Conservation (phyloP, 2,797 vertebrate species). For the Falco naumanni region DNA sequence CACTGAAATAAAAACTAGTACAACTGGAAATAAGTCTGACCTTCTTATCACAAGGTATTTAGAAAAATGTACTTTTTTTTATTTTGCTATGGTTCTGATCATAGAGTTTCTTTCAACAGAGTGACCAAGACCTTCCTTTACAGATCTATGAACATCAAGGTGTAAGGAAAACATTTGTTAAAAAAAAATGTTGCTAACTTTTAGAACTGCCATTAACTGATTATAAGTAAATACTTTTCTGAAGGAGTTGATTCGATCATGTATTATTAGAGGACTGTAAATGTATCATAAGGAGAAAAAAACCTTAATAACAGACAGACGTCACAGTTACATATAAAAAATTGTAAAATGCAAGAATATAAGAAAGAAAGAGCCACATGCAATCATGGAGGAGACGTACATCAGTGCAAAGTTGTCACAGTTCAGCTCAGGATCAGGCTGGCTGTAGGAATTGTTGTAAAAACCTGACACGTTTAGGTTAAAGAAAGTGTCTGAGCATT, state of each 20-base stretch:
- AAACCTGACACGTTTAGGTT: constrained; percentile 47
- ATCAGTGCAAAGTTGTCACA: constrained; percentile 43
- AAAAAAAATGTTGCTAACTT: neutral
- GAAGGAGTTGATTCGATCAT: neutral
- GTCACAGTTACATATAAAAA: constrained; percentile 32
- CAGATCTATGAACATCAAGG: neutral
- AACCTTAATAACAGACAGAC: neutral
- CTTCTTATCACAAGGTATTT: neutral
- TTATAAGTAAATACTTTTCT: neutral
- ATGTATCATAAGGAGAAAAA: neutral
- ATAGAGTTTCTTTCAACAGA: neutral
- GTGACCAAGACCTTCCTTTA: neutral
- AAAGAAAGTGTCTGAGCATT: constrained; percentile 36
- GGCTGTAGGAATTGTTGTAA: constrained; percentile 43
- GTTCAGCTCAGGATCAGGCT: constrained; percentile 62
- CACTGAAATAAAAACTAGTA: neutral
- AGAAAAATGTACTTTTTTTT: neutral
- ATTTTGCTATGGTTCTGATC: neutral
- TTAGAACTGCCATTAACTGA: neutral
- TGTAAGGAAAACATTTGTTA: neutral
- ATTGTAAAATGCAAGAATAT: constrained; percentile 42
- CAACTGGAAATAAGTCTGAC: rapidly evolving
- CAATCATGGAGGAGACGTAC: constrained; percentile 32
- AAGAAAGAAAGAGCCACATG: constrained; percentile 9
- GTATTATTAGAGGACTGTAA: constrained; percentile 15